These are phyloP conservation scores for Clostera curtula DNA, from an alignment of 2,888 invertebrate genomes.

Conservation along the genomic window DNA sequence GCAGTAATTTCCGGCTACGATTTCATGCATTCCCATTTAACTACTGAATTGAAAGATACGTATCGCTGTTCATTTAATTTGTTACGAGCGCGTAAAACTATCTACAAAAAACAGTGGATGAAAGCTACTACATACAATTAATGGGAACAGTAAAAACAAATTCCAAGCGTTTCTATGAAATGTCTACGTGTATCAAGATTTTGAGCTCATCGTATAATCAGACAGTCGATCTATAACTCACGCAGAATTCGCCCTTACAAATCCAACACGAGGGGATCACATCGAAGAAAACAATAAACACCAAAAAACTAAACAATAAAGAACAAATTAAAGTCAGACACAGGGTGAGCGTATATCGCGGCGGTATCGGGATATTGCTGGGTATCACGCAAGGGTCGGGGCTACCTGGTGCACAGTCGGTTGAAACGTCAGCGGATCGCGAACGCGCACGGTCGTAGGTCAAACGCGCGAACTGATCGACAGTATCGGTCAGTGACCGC, in stretches of 20 bases:
- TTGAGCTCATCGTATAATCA: conserved; percentile 8
- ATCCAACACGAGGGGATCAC: conserved; percentile 45
- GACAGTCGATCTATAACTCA: conserved; percentile 21
- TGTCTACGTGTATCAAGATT: no score
- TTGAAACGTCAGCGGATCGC: conserved; percentile 17
- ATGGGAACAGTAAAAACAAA: no score
- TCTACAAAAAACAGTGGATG: no score
- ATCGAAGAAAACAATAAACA: conserved; percentile 64
- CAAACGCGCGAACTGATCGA: conserved; percentile 23
- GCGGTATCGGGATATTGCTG: conserved; percentile 51
- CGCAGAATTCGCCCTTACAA: conserved; percentile 24
- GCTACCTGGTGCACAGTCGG: conserved; percentile 46
- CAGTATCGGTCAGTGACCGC: conserved; percentile 64
- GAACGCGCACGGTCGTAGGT: conserved; percentile 16
- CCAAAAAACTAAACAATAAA: conserved; percentile 65
- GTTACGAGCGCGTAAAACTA: no score
- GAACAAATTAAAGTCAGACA: conserved; percentile 62
- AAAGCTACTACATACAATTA: no score
- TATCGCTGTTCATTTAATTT: conserved; percentile 10
- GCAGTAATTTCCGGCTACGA: conserved; percentile 6
- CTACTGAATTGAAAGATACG: conserved; percentile 11
- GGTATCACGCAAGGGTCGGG: conserved; percentile 54
- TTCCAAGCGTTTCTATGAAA: no score
- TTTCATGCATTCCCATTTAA: conserved; percentile 10
- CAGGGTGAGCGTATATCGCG: conserved; percentile 46